phyloP scores from a whole-genome alignment of 2,888 invertebrate species.

The Morpho helenor region DNA sequence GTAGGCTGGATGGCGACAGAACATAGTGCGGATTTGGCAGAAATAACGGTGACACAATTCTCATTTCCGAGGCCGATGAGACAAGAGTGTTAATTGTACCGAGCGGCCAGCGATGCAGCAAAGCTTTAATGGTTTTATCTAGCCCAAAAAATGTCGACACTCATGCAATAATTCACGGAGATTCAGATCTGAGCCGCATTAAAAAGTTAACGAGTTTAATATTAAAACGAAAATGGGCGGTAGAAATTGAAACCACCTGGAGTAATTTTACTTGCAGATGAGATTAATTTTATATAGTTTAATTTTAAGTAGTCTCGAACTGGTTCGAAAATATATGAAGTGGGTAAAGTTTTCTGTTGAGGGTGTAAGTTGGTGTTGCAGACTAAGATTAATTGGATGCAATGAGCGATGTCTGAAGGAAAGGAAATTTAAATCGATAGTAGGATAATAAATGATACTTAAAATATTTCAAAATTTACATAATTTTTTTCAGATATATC shows the following conservation, averaged over 20 bases:
- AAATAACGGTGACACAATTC: slow-evolving; percentile 42
- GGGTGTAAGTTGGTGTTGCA: slow-evolving; percentile 6
- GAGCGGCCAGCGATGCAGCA: slow-evolving; percentile 32
- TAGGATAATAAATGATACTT: slow-evolving; percentile 6
- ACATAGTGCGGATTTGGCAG: slow-evolving; percentile 40
- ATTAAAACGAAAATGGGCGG: slow-evolving; percentile 26
- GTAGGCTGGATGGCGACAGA: slow-evolving; percentile 33
- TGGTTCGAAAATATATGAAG: slow-evolving; percentile 8
- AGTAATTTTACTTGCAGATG: slow-evolving; percentile 41
- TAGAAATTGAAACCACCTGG: slow-evolving; percentile 26
- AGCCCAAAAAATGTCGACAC: slow-evolving; percentile 36
- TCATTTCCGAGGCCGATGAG: slow-evolving; percentile 37
- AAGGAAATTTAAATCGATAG: slow-evolving; percentile 1
- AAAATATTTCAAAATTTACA: too few relatives aligned
- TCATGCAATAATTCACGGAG: slow-evolving; percentile 32
- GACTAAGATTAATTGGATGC: slow-evolving; percentile 13
- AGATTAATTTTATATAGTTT: slow-evolving; percentile 15
- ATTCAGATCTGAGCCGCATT: slow-evolving; percentile 26
- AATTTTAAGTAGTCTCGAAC: slow-evolving; percentile 11
- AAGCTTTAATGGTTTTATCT: slow-evolving; percentile 40
- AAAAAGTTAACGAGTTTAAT: slow-evolving; percentile 27
- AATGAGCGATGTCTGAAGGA: slow-evolving; percentile 5
- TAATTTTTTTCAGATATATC: too few relatives aligned
- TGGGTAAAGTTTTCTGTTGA: slow-evolving; percentile 11
- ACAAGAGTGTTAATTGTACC: slow-evolving; percentile 44